phyloP scores from a whole-genome alignment of 1,140 invertebrate genomes.

The Colletes latitarsis region DNA sequence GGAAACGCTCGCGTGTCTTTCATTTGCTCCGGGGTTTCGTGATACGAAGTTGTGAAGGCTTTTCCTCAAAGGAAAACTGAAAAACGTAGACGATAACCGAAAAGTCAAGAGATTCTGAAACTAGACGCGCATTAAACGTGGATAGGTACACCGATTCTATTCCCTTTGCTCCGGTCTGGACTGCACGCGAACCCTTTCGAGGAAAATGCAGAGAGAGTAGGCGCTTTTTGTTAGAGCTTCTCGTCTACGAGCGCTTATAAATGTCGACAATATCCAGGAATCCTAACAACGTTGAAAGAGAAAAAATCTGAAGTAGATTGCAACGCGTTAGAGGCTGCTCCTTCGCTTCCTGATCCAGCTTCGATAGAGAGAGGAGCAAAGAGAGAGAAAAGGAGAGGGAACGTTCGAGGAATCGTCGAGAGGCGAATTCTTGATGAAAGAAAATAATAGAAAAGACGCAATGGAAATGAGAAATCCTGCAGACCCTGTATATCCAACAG shows the following conservation, averaged over 20 bases:
- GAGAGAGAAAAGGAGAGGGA: too few species aligned
- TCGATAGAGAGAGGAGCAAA: not conserved
- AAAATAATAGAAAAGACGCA: constrained; percentile 48
- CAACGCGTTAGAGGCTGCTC: constrained; percentile 6
- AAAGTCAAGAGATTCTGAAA: constrained; percentile 3
- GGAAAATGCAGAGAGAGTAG: not conserved
- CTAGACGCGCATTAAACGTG: constrained; percentile 6
- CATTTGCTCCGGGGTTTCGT: constrained; percentile 1
- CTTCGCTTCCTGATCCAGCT: too few species aligned
- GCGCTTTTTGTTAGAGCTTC: not conserved
- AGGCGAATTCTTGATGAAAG: constrained; percentile 28
- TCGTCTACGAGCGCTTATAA: not conserved
- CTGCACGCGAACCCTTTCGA: not conserved
- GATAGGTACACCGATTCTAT: not conserved
- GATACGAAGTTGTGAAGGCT: constrained; percentile 40
- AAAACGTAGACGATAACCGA: not conserved
- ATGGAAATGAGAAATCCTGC: constrained; percentile 44
- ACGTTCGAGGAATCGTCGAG: not conserved
- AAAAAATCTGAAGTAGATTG: constrained; percentile 50
- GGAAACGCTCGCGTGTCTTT: not conserved
- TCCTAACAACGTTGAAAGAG: constrained; percentile 42
- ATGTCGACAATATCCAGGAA: not conserved
- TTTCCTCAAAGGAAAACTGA: constrained; percentile 24
- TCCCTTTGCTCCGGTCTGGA: too few species aligned
- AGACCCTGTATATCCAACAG: constrained; percentile 9